These are phyloP conservation scores for Formica selysi DNA, from an alignment of 1,140 invertebrate species.

Conservation along the genomic window DNA sequence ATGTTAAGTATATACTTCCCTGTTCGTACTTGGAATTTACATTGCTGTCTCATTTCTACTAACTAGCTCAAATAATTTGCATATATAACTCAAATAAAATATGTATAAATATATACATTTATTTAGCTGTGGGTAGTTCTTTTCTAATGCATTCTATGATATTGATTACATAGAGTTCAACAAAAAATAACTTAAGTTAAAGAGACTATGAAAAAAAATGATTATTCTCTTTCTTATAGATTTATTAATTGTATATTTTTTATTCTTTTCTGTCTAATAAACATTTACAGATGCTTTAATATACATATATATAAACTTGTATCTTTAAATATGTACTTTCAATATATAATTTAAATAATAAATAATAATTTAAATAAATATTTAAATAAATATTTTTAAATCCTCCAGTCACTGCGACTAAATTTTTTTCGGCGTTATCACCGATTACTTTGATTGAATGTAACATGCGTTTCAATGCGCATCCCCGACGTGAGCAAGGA, in stretches of 20 bases:
- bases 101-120: neutral
- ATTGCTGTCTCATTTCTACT: neutral
- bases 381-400: neutral
- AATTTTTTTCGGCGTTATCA: neutral
- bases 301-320: neutral
- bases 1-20: neutral
- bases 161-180: neutral
- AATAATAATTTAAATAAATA: no score
- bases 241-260: slow-evolving; percentile 8
- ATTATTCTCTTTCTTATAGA: neutral
- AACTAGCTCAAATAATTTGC: neutral
- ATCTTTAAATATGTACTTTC: neutral
- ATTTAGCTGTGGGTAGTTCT: neutral
- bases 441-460: neutral
- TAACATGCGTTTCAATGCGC: neutral
- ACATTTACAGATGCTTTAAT: neutral
- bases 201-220: no score
- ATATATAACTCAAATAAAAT: neutral
- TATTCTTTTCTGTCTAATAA: neutral
- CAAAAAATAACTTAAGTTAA: no score
- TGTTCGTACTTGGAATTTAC: neutral
- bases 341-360: no score
- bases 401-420: neutral
- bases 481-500: neutral
- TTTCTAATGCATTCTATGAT: neutral